phyloP scores from a whole-genome alignment of 53 echinoderm and acorn worm genomes.

The Astropecten irregularis region DNA sequence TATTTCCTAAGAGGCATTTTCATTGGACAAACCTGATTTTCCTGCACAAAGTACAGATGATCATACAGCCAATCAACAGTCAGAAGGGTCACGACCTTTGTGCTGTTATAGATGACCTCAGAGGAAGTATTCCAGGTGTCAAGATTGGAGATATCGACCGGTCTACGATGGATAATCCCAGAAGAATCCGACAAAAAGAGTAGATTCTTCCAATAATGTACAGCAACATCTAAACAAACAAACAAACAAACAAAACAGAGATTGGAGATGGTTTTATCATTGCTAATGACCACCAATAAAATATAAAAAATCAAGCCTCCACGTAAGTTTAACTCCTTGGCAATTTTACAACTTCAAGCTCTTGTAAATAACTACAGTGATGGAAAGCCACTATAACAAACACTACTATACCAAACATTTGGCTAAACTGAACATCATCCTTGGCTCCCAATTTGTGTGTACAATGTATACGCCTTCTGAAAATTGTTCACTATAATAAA shows the following conservation, averaged over 20 bases:
- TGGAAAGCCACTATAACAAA: no score
- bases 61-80: conserved; percentile 96
- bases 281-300: not conserved
- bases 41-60: conserved; percentile 83
- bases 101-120: conserved; percentile 69
- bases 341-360: no score
- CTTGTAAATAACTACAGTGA: no score
- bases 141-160: conserved; percentile 58
- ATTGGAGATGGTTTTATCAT: not conserved
- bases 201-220: conserved; percentile 70
- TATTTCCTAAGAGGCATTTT: no score
- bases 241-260: not conserved
- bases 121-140: conserved; percentile 55
- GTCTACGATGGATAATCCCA: conserved; percentile 66
- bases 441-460: no score
- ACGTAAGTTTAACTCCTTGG: no score
- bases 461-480: no score
- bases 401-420: no score
- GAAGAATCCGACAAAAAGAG: conserved; percentile 66
- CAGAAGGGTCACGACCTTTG: conserved; percentile 62
- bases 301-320: not conserved
- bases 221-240: conserved; percentile 72
- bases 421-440: no score
- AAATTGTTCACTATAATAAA: no score
- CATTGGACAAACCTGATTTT: conserved; percentile 55